Conservation (phyloP, 2,113 vertebrate species). For the Calidris pygmaea region DNA sequence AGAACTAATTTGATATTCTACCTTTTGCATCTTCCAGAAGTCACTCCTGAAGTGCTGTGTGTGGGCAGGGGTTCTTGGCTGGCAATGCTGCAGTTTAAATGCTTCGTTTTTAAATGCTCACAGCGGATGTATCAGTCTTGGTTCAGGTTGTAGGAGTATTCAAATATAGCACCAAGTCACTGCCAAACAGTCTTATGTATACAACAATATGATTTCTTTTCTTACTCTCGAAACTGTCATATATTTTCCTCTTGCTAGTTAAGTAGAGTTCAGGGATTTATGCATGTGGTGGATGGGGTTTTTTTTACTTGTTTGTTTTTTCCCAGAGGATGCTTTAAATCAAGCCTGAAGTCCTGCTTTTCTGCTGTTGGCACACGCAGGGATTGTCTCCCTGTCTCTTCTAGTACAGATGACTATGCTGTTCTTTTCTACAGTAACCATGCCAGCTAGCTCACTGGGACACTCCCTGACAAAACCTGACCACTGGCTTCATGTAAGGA, state of each 20-base stretch:
- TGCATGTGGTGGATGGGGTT: not conserved
- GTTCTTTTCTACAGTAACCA: not conserved
- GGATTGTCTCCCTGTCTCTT: not conserved
- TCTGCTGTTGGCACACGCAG: not conserved
- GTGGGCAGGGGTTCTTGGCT: not conserved
- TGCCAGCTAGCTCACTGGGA: not conserved
- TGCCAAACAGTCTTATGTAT: not conserved
- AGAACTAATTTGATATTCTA: not conserved
- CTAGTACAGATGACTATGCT: not conserved
- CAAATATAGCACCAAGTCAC: not conserved
- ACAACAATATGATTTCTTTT: not conserved
- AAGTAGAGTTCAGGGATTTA: not conserved
- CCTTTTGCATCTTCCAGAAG: not conserved
- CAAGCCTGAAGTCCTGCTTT: not conserved
- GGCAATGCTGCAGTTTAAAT: not conserved
- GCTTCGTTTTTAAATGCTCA: not conserved
- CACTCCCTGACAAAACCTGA: not conserved
- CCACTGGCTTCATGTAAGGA: not conserved
- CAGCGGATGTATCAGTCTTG: not conserved
- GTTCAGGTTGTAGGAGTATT: not conserved
- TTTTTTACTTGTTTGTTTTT: not conserved
- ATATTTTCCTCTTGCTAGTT: not conserved
- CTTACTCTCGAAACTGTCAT: not conserved
- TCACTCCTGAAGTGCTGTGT: not conserved
- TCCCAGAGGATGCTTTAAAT: not conserved